Conservation (phyloP, 92 coral and sea anemone species). For the Epizoanthus ramosus region DNA sequence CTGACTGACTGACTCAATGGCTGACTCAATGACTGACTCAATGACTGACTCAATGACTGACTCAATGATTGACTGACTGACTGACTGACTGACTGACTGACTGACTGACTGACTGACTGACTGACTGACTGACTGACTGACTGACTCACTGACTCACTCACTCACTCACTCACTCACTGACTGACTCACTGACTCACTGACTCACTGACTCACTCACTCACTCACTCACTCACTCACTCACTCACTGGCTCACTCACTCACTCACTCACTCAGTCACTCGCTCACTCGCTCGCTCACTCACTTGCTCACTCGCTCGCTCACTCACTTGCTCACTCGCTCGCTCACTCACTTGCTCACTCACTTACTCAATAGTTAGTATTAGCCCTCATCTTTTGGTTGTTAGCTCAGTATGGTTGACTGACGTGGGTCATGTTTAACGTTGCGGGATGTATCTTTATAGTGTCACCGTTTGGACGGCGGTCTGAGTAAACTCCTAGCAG, state of each 20-base stretch:
- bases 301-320: not conserved
- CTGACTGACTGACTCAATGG: not conserved
- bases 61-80: too few species aligned
- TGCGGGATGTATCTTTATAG: constrained; percentile 37
- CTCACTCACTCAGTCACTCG: not conserved
- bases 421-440: not conserved
- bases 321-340: not conserved
- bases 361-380: not conserved
- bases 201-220: not conserved
- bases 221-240: not conserved
- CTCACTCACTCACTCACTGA: not conserved
- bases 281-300: not conserved
- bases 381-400: too few species aligned
- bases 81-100: not conserved
- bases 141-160: not conserved
- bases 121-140: not conserved
- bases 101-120: not conserved
- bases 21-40: not conserved
- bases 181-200: not conserved
- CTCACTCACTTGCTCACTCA: not conserved
- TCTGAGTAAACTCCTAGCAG: constrained; percentile 95
- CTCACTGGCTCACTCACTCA: not conserved
- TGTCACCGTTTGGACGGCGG: constrained; percentile 99
- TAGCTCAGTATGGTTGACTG: too few species aligned
- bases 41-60: not conserved